Evolutionary conservation across 2,797 vertebrate species (phyloP).

Genomic region (Holocentrus rufus): DNA sequence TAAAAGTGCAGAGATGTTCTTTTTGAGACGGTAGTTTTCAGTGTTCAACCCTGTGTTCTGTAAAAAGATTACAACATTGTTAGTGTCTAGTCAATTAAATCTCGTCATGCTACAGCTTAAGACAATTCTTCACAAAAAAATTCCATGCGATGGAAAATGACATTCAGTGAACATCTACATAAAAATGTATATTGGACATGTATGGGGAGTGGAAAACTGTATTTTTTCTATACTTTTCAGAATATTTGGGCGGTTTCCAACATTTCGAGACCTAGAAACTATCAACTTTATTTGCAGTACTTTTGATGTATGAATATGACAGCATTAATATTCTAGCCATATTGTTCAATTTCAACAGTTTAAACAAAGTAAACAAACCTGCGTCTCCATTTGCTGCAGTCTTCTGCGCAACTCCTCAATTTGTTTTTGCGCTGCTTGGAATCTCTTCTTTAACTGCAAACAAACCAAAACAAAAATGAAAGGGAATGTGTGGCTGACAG

Average conservation of each 20-base stretch:
- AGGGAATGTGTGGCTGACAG: background rate
- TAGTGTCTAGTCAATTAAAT: background rate
- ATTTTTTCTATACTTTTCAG: too few species aligned
- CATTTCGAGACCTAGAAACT: too few species aligned
- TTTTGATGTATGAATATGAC: background rate
- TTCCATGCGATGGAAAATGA: background rate
- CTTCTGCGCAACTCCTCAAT: conserved; percentile 88
- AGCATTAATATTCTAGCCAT: background rate
- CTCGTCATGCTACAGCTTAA: background rate
- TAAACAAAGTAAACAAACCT: conserved; percentile 79
- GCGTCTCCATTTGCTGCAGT: conserved; percentile 88
- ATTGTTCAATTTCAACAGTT: background rate
- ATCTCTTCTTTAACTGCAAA: conserved; percentile 88
- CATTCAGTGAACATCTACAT: background rate
- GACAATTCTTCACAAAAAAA: background rate
- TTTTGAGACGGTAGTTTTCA: conserved; percentile 92
- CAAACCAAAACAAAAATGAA: conserved; percentile 44
- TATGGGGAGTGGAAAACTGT: background rate
- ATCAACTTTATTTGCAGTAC: too few species aligned
- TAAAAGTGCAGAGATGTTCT: conserved; percentile 95
- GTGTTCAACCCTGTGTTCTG: conserved; percentile 89
- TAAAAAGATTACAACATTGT: conserved; percentile 28
- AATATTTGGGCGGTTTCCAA: too few species aligned
- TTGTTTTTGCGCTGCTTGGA: conserved; percentile 89
- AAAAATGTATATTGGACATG: background rate